Conservation (phyloP, 2,888 invertebrate genomes). For the Corythucha ciliata region DNA sequence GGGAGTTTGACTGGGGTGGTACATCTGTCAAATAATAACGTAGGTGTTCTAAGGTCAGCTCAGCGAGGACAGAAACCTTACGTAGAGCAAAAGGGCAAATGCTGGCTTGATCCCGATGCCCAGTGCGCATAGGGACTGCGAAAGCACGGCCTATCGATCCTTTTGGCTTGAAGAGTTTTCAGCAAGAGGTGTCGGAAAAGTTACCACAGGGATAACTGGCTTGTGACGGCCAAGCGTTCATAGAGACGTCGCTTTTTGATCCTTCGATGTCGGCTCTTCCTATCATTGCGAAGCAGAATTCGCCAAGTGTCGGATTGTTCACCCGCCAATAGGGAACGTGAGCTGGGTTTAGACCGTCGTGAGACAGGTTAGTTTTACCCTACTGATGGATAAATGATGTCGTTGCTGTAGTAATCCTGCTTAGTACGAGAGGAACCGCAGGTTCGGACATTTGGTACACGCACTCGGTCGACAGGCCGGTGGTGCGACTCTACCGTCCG, state of each 20-base stretch:
- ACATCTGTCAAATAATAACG: constrained; percentile 58
- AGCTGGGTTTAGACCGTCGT: constrained; percentile 53
- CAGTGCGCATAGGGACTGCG: constrained; percentile 50
- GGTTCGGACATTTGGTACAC: constrained; percentile 53
- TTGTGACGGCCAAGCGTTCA: constrained; percentile 55
- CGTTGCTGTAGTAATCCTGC: constrained; percentile 46
- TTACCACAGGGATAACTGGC: constrained; percentile 62
- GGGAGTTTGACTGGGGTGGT: constrained; percentile 59
- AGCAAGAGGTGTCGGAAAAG: constrained; percentile 62
- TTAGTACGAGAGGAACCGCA: constrained; percentile 51
- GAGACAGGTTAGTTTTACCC: constrained; percentile 55
- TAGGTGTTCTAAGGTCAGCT: constrained; percentile 55
- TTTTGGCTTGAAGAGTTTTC: constrained; percentile 48
- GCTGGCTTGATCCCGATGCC: constrained; percentile 58
- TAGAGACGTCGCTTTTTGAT: constrained; percentile 59
- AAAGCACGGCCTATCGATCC: constrained; percentile 60
- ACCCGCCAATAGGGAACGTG: constrained; percentile 43
- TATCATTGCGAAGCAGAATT: constrained; percentile 51
- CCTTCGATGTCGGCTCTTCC: constrained; percentile 39
- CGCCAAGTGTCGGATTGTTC: constrained; percentile 63
- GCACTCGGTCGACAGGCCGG: constrained; percentile 53
- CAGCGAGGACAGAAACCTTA: constrained; percentile 59
- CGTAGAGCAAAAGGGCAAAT: constrained; percentile 61
- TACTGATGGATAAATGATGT: constrained; percentile 50
- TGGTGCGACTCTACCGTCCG: constrained; percentile 59